A percentile compares a stretch with the other conserved stretches of the same genome.
These are phyloP conservation scores for Cavia porcellus DNA, from an alignment of 2,113 vertebrate genomes.

Conservation along the genomic window DNA sequence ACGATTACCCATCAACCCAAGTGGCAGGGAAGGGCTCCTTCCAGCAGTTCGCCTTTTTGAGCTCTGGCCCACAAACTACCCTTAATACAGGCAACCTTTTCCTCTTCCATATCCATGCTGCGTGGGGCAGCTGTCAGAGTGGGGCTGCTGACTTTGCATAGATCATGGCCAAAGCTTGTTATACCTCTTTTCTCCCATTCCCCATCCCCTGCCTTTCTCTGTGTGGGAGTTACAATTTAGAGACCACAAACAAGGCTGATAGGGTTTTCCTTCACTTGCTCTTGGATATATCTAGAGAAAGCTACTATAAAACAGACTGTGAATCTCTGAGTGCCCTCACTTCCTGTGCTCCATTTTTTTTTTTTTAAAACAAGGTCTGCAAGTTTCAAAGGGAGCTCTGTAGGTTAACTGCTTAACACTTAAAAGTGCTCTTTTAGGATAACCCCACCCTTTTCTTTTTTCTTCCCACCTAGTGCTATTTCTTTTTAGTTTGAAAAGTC, in stretches of 20 bases:
- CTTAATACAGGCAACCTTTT: neutral
- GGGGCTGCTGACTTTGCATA: neutral
- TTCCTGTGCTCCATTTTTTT: neutral
- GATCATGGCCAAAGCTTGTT: neutral
- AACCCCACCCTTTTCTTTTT: neutral
- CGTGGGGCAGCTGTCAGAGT: neutral
- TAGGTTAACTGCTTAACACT: neutral
- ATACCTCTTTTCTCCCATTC: neutral
- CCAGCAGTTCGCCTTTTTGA: conserved; percentile 18
- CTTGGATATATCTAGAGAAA: conserved; percentile 2
- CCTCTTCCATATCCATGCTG: neutral
- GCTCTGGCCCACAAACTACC: neutral
- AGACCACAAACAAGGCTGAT: neutral
- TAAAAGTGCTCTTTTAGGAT: neutral
- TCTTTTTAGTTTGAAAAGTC: conserved; percentile 52
- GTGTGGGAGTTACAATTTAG: conserved; percentile 20
- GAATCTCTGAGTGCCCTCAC: neutral
- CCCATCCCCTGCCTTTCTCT: neutral
- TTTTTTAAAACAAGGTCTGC: neutral
- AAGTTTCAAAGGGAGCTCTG: neutral
- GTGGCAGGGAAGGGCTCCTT: neutral
- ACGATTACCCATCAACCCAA: neutral
- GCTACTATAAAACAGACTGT: neutral
- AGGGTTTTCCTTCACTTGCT: neutral
- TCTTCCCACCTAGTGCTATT: neutral